phyloP scores from a whole-genome alignment of 1,140 invertebrate species.

The Metaphire vulgaris region DNA sequence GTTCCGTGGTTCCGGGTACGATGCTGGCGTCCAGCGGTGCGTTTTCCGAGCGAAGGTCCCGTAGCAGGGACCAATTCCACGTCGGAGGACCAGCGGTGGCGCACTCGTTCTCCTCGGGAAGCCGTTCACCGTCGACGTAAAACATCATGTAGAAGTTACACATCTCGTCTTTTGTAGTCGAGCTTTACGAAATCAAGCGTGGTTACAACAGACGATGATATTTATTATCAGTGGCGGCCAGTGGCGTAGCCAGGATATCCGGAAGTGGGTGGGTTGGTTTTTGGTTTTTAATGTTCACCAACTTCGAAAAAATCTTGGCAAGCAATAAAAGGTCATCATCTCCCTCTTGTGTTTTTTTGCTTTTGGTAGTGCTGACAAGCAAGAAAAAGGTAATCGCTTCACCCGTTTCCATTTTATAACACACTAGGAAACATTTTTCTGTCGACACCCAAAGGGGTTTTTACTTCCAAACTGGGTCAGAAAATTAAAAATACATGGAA shows the following conservation, averaged over 20 bases:
- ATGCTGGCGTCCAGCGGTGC: slow-evolving; percentile 28
- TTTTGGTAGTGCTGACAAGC: too few species aligned
- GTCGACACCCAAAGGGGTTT: too few species aligned
- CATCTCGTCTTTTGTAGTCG: slow-evolving; percentile 44
- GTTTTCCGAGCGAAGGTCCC: not conserved
- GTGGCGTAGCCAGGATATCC: too few species aligned
- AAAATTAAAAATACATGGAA: too few species aligned
- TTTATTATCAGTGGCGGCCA: too few species aligned
- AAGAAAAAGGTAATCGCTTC: too few species aligned
- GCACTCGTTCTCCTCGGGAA: slow-evolving; percentile 18
- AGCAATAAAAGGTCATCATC: not conserved
- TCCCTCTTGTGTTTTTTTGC: not conserved
- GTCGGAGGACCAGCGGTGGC: slow-evolving; percentile 29
- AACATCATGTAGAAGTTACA: slow-evolving; percentile 51
- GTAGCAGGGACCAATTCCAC: slow-evolving; percentile 35
- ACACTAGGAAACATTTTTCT: too few species aligned
- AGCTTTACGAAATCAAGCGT: slow-evolving; percentile 17
- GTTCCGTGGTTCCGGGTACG: slow-evolving; percentile 20
- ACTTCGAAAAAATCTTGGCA: not conserved
- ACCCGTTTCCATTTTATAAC: too few species aligned
- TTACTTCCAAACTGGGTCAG: too few species aligned
- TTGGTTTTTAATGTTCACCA: not conserved
- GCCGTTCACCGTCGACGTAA: slow-evolving; percentile 34
- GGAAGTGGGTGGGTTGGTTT: not conserved
- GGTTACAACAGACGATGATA: not conserved